A percentile compares a stretch with the other conserved stretches of the same genome.
Evolutionary conservation across 2,888 invertebrate genomes (phyloP).

Genomic region (Drosophila leonis): DNA sequence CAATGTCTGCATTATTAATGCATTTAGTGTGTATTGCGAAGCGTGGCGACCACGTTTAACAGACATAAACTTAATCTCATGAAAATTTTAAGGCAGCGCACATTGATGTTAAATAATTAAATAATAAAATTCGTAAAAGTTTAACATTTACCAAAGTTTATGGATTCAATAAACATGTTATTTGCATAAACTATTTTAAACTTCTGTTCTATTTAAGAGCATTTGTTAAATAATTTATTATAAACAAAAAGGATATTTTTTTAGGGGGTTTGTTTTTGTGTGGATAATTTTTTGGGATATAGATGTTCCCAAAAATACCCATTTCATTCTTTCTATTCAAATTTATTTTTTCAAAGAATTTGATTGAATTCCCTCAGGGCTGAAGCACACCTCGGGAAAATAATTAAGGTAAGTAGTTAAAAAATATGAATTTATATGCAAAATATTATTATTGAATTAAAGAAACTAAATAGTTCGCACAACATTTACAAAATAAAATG

Average conservation of each 20-base stretch:
- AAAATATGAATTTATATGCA: not conserved
- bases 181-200: not conserved
- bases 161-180: not conserved
- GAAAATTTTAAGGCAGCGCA: not conserved
- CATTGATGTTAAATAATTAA: conserved; percentile 13
- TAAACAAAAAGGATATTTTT: not conserved
- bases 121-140: conserved; percentile 8
- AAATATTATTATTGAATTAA: conserved; percentile 10
- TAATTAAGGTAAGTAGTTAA: not conserved
- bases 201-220: not conserved
- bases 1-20: conserved; percentile 32
- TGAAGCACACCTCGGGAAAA: too few relatives aligned
- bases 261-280: too few relatives aligned
- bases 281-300: too few relatives aligned
- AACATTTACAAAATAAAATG: not conserved
- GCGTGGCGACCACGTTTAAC: conserved; percentile 5
- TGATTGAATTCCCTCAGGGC: not conserved
- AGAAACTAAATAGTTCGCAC: not conserved
- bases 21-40: not conserved
- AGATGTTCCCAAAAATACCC: too few relatives aligned
- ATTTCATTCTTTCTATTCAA: not conserved
- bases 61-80: conserved; percentile 13
- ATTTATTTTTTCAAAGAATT: not conserved
- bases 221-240: not conserved
- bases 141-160: not conserved